Percentiles rank a stretch among this genome's conserved stretches.
phyloP scores from a whole-genome alignment of 2,888 invertebrate genomes.

The Polietes domitor region DNA sequence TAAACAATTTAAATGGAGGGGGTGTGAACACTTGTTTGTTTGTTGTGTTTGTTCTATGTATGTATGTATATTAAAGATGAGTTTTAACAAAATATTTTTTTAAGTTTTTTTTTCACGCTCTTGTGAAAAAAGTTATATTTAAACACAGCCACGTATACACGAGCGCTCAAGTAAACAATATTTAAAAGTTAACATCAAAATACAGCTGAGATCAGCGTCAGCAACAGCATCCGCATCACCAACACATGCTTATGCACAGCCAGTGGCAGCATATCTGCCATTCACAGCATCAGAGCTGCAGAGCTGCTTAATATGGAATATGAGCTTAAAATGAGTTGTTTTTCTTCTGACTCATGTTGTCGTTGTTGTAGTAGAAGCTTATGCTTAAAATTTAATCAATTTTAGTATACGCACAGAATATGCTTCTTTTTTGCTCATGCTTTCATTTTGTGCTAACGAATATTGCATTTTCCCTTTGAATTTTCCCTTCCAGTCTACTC shows the following conservation, averaged over 20 bases:
- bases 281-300: not conserved
- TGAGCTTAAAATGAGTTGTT: slow-evolving; percentile 12
- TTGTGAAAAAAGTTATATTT: slow-evolving; percentile 3
- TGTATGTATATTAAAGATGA: not conserved
- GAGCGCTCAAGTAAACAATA: slow-evolving; percentile 66
- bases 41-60: not conserved
- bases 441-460: not conserved
- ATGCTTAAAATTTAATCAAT: not conserved
- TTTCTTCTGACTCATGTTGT: not conserved
- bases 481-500: not conserved
- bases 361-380: not conserved
- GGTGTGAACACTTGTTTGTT: too few species aligned
- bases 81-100: slow-evolving; percentile 13
- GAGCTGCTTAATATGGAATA: slow-evolving; percentile 13
- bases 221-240: not conserved
- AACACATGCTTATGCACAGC: not conserved
- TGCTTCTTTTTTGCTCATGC: not conserved
- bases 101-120: slow-evolving; percentile 2
- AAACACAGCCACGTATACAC: not conserved
- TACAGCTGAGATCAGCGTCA: slow-evolving; percentile 37
- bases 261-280: not conserved
- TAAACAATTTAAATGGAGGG: too few species aligned
- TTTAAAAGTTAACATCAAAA: slow-evolving; percentile 31
- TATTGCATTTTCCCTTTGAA: slow-evolving; percentile 15
- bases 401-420: not conserved